phyloP scores from a whole-genome alignment of 2,888 invertebrate genomes.

The Pterostichus madidus region DNA sequence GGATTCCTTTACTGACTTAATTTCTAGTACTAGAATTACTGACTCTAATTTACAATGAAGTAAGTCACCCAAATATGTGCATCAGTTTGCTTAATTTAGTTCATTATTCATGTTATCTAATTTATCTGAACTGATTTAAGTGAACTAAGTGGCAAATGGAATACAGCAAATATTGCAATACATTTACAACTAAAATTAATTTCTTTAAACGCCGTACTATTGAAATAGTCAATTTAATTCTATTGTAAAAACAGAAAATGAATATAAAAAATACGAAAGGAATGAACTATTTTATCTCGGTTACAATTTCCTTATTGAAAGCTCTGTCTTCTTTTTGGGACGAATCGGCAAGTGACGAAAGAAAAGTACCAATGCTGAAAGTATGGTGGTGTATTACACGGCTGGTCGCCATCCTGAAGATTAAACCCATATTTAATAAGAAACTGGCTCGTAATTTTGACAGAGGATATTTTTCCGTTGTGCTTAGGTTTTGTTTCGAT shows the following conservation, averaged over 20 bases:
- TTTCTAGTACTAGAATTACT: too few relatives aligned
- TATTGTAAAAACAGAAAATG: not conserved
- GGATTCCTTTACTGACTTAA: too few relatives aligned
- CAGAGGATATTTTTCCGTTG: conserved; percentile 39
- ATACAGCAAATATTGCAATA: too few relatives aligned
- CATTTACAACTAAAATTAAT: too few relatives aligned
- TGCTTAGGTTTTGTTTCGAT: conserved; percentile 48
- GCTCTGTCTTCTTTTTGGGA: too few relatives aligned
- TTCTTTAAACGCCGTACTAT: not conserved
- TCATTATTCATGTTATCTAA: too few relatives aligned
- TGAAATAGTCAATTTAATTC: not conserved
- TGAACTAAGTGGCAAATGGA: too few relatives aligned
- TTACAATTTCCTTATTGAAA: too few relatives aligned
- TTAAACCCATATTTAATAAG: conserved; percentile 54
- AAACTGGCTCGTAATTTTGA: conserved; percentile 42
- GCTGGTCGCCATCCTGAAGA: conserved; percentile 23
- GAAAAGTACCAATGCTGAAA: not conserved
- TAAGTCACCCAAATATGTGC: too few relatives aligned
- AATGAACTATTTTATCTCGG: not conserved
- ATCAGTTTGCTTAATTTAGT: too few relatives aligned
- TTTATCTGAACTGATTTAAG: too few relatives aligned
- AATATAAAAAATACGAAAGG: not conserved
- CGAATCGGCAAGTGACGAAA: conserved; percentile 8
- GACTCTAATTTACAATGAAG: too few relatives aligned
- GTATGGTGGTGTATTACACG: conserved; percentile 31